These are phyloP conservation scores for Oncorhynchus clarkii DNA, from an alignment of 2,113 vertebrate species.

Conservation along the genomic window DNA sequence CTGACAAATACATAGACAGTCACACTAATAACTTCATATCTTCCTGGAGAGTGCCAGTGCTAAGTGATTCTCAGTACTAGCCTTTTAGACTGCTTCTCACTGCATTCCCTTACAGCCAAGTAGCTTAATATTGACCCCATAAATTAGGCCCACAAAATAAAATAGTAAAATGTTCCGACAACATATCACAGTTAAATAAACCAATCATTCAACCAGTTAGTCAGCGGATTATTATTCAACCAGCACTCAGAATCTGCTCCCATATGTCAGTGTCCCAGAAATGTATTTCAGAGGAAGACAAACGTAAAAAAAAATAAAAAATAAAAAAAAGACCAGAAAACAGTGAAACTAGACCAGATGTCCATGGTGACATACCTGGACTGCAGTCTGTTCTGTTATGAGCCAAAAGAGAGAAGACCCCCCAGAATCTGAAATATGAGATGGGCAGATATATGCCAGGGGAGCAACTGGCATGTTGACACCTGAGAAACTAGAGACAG, in stretches of 20 bases:
- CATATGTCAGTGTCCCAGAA: slow-evolving; percentile 29
- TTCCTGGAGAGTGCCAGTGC: slow-evolving; percentile 13
- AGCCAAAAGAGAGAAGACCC: too few species aligned
- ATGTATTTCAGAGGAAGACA: slow-evolving; percentile 51
- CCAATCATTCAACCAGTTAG: slow-evolving; percentile 47
- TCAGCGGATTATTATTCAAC: slow-evolving; percentile 38
- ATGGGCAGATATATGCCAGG: too few species aligned
- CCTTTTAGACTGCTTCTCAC: background rate
- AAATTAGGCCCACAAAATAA: slow-evolving; percentile 37
- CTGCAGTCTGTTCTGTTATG: background rate
- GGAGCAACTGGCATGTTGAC: too few species aligned
- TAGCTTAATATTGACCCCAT: slow-evolving; percentile 15
- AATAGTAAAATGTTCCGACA: slow-evolving; percentile 35
- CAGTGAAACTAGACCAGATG: slow-evolving; percentile 12
- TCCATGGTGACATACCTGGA: background rate
- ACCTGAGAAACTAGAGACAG: background rate
- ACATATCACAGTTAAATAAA: slow-evolving; percentile 34
- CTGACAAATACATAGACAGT: slow-evolving; percentile 58
- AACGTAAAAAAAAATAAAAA: slow-evolving; percentile 1
- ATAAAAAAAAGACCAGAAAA: slow-evolving; percentile 13
- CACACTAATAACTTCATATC: slow-evolving; percentile 33
- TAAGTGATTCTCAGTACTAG: background rate
- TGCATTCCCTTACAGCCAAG: slow-evolving; percentile 11
- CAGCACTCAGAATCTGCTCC: slow-evolving; percentile 18
- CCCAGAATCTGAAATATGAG: too few species aligned